Evolutionary conservation across 2,797 vertebrate genomes (phyloP).

Genomic region (Muscicapa comitata): DNA sequence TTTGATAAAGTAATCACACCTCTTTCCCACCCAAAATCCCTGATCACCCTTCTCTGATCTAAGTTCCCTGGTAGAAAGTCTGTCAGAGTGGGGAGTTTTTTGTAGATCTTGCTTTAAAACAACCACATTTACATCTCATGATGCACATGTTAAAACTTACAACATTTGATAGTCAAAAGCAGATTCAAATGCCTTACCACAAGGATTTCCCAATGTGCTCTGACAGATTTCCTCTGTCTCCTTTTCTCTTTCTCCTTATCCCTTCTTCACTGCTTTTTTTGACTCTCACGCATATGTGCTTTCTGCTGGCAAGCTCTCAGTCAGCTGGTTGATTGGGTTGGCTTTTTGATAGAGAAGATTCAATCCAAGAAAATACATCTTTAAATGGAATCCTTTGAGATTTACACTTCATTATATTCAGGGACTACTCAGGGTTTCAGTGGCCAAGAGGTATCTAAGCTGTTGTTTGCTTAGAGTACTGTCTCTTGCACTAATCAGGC

Average conservation of each 20-base stretch:
- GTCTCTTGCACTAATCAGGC: background rate
- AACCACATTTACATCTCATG: background rate
- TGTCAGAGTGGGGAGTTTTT: rapidly evolving
- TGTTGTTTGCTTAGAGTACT: background rate
- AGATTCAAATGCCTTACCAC: background rate
- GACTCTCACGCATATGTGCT: background rate
- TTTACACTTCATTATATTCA: background rate
- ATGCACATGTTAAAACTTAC: background rate
- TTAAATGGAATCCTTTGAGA: background rate
- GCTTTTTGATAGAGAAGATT: background rate
- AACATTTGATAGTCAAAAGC: background rate
- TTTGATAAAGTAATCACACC: background rate
- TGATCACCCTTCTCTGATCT: background rate
- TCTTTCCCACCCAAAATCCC: background rate
- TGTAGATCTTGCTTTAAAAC: background rate
- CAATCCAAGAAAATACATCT: background rate
- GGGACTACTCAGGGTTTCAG: background rate
- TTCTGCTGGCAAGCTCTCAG: background rate
- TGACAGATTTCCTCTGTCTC: constrained; percentile 6
- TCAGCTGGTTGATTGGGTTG: background rate
- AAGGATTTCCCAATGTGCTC: background rate
- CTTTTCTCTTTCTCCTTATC: background rate
- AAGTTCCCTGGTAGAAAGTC: background rate
- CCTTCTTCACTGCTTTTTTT: background rate
- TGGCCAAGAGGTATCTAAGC: background rate